These are phyloP conservation scores for Eospalax fontanierii DNA, from an alignment of 2,797 vertebrate species.

Conservation along the genomic window DNA sequence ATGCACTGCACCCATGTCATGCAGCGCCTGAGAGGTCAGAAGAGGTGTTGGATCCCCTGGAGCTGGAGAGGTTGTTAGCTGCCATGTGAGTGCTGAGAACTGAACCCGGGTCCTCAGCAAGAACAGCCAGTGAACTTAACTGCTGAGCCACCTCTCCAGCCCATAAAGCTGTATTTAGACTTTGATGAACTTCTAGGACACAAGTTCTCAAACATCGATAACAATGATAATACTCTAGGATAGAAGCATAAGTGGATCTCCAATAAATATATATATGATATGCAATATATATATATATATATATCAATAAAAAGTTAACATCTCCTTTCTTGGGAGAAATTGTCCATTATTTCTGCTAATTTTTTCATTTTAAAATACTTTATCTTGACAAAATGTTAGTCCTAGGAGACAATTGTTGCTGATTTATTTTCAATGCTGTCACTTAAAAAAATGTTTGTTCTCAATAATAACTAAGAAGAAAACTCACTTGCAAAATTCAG, in stretches of 20 bases:
- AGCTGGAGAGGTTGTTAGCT: too few relatives aligned
- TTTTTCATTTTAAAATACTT: slow-evolving; percentile 48
- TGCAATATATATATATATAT: background rate
- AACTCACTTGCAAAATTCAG: background rate
- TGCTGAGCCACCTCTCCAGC: too few relatives aligned
- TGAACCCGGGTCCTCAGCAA: too few relatives aligned
- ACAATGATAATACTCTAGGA: background rate
- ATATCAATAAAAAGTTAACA: background rate
- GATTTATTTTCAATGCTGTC: slow-evolving; percentile 18
- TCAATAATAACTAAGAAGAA: slow-evolving; percentile 43
- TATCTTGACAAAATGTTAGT: background rate
- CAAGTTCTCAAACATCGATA: background rate
- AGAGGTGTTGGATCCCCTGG: too few relatives aligned
- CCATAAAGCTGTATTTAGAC: background rate
- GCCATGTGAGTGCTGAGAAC: too few relatives aligned
- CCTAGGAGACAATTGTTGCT: background rate
- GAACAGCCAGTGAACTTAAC: too few relatives aligned
- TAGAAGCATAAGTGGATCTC: background rate
- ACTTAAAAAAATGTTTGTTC: background rate
- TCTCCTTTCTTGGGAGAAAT: slow-evolving; percentile 11
- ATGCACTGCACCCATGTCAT: too few relatives aligned
- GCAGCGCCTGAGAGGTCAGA: too few relatives aligned
- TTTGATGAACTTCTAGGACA: slow-evolving; percentile 25
- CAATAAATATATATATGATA: background rate
- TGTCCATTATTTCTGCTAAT: background rate